phyloP scores from a whole-genome alignment of 2,888 invertebrate species.

The Andrena dorsata region DNA sequence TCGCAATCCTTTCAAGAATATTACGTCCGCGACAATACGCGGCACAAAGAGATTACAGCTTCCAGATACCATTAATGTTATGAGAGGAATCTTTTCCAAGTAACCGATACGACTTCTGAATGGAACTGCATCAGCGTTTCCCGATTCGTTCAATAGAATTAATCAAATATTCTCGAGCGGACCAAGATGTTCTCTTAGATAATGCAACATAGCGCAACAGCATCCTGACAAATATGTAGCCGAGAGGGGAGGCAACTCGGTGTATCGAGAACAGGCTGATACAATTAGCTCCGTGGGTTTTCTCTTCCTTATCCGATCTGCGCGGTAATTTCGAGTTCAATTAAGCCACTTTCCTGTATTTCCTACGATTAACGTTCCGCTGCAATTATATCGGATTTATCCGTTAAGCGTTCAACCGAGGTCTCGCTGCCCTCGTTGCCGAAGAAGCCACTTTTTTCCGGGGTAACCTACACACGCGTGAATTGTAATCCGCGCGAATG shows the following conservation, averaged over 20 bases:
- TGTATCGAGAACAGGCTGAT: constrained; percentile 22
- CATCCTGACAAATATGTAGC: background rate
- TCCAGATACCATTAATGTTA: constrained; percentile 15
- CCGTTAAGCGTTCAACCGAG: background rate
- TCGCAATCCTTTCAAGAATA: constrained; percentile 53
- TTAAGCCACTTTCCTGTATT: constrained; percentile 23
- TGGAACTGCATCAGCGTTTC: background rate
- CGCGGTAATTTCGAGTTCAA: constrained; percentile 37
- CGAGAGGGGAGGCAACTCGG: background rate
- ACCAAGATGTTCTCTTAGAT: background rate
- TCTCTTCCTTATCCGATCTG: constrained; percentile 10
- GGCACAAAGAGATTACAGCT: background rate
- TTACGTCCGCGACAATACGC: constrained; percentile 28
- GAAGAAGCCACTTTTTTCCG: background rate
- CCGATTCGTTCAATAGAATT: background rate
- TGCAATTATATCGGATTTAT: constrained; percentile 11
- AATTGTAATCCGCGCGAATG: background rate
- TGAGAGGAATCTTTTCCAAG: no score
- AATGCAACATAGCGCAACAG: background rate
- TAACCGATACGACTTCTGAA: background rate
- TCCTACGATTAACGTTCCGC: constrained; percentile 16
- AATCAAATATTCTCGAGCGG: background rate
- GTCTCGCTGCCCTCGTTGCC: no score
- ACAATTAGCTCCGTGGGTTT: constrained; percentile 35
- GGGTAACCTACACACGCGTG: background rate